A percentile compares a stretch with the other conserved stretches of the same genome.
Evolutionary conservation across 2,113 vertebrate genomes (phyloP).

Genomic region (Pteronura brasiliensis): DNA sequence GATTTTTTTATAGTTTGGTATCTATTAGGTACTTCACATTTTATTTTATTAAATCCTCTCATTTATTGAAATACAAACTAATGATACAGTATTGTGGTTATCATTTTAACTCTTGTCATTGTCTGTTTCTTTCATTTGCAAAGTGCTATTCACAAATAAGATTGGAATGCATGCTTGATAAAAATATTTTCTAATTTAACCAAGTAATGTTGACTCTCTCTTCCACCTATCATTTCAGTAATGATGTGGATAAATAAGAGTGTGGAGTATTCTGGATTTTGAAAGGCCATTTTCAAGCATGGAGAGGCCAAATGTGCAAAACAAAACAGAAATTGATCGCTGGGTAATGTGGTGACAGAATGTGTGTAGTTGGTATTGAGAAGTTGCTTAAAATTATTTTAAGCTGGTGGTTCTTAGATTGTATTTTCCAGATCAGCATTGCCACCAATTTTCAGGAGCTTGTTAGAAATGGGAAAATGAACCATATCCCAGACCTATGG

Average conservation of each 20-base stretch:
- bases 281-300: background rate
- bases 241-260: background rate
- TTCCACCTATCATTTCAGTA: background rate
- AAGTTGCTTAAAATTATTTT: background rate
- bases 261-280: background rate
- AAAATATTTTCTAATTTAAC: constrained; percentile 1
- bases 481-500: background rate
- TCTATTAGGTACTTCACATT: background rate
- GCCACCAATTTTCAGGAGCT: background rate
- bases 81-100: background rate
- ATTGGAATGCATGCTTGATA: background rate
- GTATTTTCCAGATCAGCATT: background rate
- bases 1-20: background rate
- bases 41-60: background rate
- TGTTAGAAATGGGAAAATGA: background rate
- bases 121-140: background rate
- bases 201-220: background rate
- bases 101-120: background rate
- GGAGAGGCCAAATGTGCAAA: background rate
- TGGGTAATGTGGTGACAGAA: background rate
- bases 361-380: background rate
- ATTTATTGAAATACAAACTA: constrained; percentile 18
- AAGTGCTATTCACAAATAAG: background rate
- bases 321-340: background rate
- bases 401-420: background rate